Base-by-base conservation (phyloP, 2,113 vertebrate genomes). In the Aegithalos caudatus region DNA sequence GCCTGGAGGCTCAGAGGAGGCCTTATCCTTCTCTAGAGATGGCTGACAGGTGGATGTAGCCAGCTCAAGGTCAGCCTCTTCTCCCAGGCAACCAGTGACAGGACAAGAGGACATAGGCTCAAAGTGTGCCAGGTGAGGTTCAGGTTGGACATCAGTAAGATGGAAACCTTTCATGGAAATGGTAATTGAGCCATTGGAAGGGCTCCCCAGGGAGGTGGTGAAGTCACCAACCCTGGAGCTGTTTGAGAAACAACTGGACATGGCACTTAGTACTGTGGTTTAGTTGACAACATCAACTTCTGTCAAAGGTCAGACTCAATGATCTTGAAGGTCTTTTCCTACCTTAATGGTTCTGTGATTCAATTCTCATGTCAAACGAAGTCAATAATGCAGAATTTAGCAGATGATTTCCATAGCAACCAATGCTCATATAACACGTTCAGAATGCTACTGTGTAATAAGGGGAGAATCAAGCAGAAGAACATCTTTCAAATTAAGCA, bases 391-490 rank as follows among this genome's bases (percentile, higher is more conserved):
- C 38, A 65, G 76, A 88, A 88, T 96, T 92, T 92, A 94, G 91
- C 10, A 78, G 54, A 71, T 81, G 37, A 88, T 96, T 94, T 94
- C 95, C 92, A 90, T 94, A 92, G 96, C 91, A 97, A 95, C 96
- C 42, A 86, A 2, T 54, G 56, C 35, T 94, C 19, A 45, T 82
- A 69, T 77, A 65, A 70, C 38, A 70, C 92, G 80, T 85, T 80
- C 67, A 84, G 60, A 40, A 83, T 81, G 48, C n/a, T 73, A 50
- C 6, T 2, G 3, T 78, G 11, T 82, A 92, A 66, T 67, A 79
- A 81, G 45, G 90, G 61, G 44, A 86, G 51, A 91, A 70, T 86
- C 21, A 61, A 78, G 31, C 73, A 77, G 16, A 44, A 48, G 38
- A 92, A 78, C 16, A 40, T 92, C 38, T 81, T 40, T 71, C 38